Base-by-base conservation (phyloP, 2,888 invertebrate genomes). In the Catocala fraxini region DNA sequence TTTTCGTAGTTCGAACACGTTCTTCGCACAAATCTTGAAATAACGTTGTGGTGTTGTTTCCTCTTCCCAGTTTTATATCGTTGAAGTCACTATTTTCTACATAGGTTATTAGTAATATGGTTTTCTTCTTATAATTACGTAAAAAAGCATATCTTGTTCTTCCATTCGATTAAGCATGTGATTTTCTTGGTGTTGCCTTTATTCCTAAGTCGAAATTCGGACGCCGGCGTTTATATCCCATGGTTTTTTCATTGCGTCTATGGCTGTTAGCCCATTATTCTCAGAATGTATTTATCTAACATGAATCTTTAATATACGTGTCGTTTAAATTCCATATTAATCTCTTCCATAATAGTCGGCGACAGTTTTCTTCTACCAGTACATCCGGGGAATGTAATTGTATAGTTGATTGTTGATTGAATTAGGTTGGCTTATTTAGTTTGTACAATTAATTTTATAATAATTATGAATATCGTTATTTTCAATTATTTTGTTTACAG, bases 401-500 rank as follows among this genome's bases (percentile, higher is more conserved):
- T 25, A 25, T 25, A 25, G 25, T 46, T 13, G 46, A 9, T 46
- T 13, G 9, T 49, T 49, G 34, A 11, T 34, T 33, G 34, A 49
- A 34, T 3, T 5, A 49, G 6, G n/a, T 13, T 12, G 5, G 42
- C 46, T 9, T 35, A 45, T 47, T 52, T 7, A 9, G 25, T 51
- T 59, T 51, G 51, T 46, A 46, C 15, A 51, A 45, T 6, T 41
- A 25, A 12, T 15, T 45, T 33, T 51, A 15, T 9, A 51, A n/a
- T 41, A 43, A 15, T 61, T 56, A 48, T n/a, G 39, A 6, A 43
- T 51, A 33, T 46, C 54, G 33, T 51, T 42, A 55, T 33, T 53
- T 59, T 53, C 41, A 53, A 25, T 25, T 25, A 25, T 25, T 25
- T 25, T 25, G 25, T 67, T 68, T 47, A 51, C 63, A 68, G 67